Percentiles rank a stretch among this genome's conserved stretches.
Conservation (phyloP, 2,797 vertebrate species). For the Danio choprae region DNA sequence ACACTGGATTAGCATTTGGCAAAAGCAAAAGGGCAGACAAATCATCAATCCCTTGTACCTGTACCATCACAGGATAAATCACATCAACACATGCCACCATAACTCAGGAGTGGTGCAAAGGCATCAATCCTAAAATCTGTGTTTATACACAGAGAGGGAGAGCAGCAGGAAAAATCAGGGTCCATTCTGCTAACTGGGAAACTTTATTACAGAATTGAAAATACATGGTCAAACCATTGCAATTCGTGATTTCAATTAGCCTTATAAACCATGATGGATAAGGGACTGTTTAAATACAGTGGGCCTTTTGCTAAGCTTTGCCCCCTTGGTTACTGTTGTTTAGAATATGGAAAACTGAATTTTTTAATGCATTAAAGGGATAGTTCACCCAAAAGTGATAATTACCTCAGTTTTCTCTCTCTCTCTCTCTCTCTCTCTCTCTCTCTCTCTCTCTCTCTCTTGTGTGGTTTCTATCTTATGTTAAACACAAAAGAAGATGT, state of each 20-base stretch:
- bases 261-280: neutral
- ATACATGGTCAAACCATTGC: neutral
- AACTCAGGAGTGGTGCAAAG: conserved; percentile 38
- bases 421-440: too few species aligned
- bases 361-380: too few species aligned
- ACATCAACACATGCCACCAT: conserved; percentile 14
- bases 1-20: conserved; percentile 37
- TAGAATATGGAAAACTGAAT: too few species aligned
- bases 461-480: too few species aligned
- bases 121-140: conserved; percentile 25
- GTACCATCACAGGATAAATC: conserved; percentile 14
- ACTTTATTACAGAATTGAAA: conserved; percentile 1
- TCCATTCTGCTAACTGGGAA: conserved; percentile 39
- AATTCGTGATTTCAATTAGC: neutral
- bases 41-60: conserved; percentile 27
- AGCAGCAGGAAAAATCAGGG: conserved; percentile 29
- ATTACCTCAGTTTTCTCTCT: too few species aligned
- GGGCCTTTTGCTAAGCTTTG: neutral
- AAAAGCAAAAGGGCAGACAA: conserved; percentile 36
- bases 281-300: neutral
- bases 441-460: too few species aligned
- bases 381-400: too few species aligned
- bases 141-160: neutral
- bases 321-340: neutral
- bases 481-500: too few species aligned